Evolutionary conservation across 2,797 vertebrate genomes (phyloP).

Genomic region (Petrocephalus sullivani): DNA sequence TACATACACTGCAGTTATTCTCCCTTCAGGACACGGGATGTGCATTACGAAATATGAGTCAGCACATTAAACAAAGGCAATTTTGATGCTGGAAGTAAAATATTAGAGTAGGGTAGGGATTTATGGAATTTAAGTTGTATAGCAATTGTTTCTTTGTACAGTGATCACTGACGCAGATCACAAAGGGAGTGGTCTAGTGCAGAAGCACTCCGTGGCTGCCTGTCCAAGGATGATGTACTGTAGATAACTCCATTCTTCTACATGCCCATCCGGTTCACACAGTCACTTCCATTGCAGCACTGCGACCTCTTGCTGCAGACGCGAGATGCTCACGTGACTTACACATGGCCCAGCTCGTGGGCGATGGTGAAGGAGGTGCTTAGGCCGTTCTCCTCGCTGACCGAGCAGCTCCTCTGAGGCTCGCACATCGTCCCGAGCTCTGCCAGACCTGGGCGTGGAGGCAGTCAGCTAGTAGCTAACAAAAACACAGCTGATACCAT

Average conservation of each 20-base stretch:
- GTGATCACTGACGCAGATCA: neutral
- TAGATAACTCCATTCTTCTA: neutral
- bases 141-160: neutral
- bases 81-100: neutral
- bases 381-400: slow-evolving; percentile 95
- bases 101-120: slow-evolving; percentile 11
- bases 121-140: slow-evolving; percentile 19
- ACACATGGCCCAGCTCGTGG: slow-evolving; percentile 96
- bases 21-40: slow-evolving; percentile 18
- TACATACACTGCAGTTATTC: slow-evolving; percentile 20
- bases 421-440: slow-evolving; percentile 96
- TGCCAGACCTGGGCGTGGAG: slow-evolving; percentile 71
- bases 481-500: neutral
- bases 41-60: slow-evolving; percentile 20
- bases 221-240: neutral
- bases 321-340: slow-evolving; percentile 56
- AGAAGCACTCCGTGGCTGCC: neutral
- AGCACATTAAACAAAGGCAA: neutral
- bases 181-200: neutral
- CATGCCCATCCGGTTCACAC: neutral
- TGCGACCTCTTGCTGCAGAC: neutral
- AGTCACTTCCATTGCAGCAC: neutral
- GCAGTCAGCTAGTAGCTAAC: neutral
- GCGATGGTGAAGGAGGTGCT: slow-evolving; percentile 94
- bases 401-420: slow-evolving; percentile 85